Percentiles rank a stretch among this genome's conserved stretches.
phyloP scores from a whole-genome alignment of 1,140 invertebrate species.

The Brevipalpus yothersi region DNA sequence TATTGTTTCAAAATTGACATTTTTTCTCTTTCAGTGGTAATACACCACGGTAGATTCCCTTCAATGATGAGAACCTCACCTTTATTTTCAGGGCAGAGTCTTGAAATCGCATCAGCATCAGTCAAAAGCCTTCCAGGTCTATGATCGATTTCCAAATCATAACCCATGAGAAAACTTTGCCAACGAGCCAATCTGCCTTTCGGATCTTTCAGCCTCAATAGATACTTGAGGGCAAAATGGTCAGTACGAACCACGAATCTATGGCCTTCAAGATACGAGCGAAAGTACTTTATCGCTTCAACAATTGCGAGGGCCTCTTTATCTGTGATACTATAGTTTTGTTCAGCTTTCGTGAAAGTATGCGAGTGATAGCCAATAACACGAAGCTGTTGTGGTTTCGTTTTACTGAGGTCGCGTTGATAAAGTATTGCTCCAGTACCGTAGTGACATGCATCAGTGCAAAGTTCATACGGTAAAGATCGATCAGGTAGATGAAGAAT shows the following conservation, averaged over 20 bases:
- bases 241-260: conserved; percentile 9
- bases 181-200: neutral
- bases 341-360: conserved; percentile 17
- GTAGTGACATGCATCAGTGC: conserved; percentile 8
- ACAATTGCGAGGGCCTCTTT: conserved; percentile 20
- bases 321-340: conserved; percentile 21
- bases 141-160: neutral
- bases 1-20: too few species aligned
- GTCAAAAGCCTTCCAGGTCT: too few species aligned
- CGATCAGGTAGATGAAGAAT: conserved; percentile 4
- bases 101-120: too few species aligned
- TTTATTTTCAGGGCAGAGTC: too few species aligned
- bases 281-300: conserved; percentile 18
- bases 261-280: neutral
- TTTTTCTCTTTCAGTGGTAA: too few species aligned
- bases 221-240: neutral
- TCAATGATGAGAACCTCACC: too few species aligned
- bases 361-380: conserved; percentile 16
- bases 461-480: conserved; percentile 8
- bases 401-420: neutral
- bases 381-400: conserved; percentile 7
- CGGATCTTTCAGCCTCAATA: neutral
- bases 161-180: neutral
- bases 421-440: conserved; percentile 9
- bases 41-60: too few species aligned